These are phyloP conservation scores for Meteorus sp. DNA, from an alignment of 1,140 invertebrate genomes.

Conservation along the genomic window DNA sequence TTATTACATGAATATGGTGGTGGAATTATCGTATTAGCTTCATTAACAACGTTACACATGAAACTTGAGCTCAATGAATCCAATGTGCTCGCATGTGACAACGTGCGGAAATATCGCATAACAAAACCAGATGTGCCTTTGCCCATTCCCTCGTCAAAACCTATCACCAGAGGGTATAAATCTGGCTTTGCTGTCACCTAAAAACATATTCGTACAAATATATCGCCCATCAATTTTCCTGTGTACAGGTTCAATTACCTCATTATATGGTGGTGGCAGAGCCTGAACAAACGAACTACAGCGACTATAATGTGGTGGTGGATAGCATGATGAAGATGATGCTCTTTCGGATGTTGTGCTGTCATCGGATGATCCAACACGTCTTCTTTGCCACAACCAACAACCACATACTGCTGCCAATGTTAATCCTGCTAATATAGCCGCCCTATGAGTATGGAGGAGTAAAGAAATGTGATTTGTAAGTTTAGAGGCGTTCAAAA, in stretches of 20 bases:
- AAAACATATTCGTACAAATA: neutral
- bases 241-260: conserved; percentile 59
- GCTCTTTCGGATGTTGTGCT: conserved; percentile 68
- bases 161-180: conserved; percentile 80
- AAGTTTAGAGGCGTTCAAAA: neutral
- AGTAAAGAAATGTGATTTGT: conserved; percentile 7
- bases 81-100: conserved; percentile 79
- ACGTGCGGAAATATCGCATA: conserved; percentile 79
- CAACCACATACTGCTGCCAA: conserved; percentile 67
- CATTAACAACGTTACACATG: conserved; percentile 78
- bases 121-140: conserved; percentile 76
- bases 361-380: conserved; percentile 46
- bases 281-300: conserved; percentile 78
- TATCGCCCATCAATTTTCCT: conserved; percentile 8
- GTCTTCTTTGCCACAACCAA: conserved; percentile 66
- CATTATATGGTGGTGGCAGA: conserved; percentile 77
- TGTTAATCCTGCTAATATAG: conserved; percentile 62
- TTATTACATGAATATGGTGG: conserved; percentile 79
- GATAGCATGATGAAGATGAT: conserved; percentile 74
- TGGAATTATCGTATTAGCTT: conserved; percentile 77
- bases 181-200: conserved; percentile 84
- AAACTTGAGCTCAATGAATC: conserved; percentile 82
- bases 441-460: conserved; percentile 56
- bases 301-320: conserved; percentile 76
- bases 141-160: conserved; percentile 69